Evolutionary conservation across 2,888 invertebrate genomes (phyloP), one percentile per base, ranked within the genome.

Genomic region (Mythimna impura): DNA sequence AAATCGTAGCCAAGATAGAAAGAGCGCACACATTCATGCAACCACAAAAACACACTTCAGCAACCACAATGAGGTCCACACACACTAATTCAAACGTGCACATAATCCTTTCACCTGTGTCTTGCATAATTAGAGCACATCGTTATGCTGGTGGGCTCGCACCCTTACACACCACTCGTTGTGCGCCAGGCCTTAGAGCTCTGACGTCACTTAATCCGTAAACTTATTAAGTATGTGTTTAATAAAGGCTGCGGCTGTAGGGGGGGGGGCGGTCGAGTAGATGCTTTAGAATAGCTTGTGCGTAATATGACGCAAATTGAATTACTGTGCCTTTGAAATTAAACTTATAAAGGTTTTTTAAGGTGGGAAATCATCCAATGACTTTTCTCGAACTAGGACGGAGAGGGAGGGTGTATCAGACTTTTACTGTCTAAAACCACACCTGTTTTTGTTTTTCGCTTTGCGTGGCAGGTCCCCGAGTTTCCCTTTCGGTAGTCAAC

Each of bases 51-150:
- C 61, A 36, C 63, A 52, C 65, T 66, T 50, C 47, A 47, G 47
- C 22, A 20, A 60, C 52, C 69, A 67, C 63, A 74, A 66, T 55
- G 62, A 71, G 71, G 65, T 57, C 69, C 60, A 50, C 69, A 58
- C 52, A 72, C 76, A 71, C 68, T 72, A 67, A 83, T 75, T 70
- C 60, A 60, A 54, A 72, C 63, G 47, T 67, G 43, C 67, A 73
- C 61, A 60, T 66, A 61, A 70, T 64, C 68, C 73, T 78, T 69
- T 76, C 71, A 76, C 52, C 52, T 57, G 61, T 80, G 70, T 76
- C 77, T 73, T 67, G 66, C 80, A 83, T 83, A 87, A 86, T 87
- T 84, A 84, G 84, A 73, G 84, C 81, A 80, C 86, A 84, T 83
- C 84, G 74, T 87, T 86, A 87, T 79, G 71, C 43, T 62, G 30